Percentiles rank a stretch among this genome's conserved stretches.
Evolutionary conservation across 2,113 vertebrate species (phyloP).

Genomic region (Piprites chloris): DNA sequence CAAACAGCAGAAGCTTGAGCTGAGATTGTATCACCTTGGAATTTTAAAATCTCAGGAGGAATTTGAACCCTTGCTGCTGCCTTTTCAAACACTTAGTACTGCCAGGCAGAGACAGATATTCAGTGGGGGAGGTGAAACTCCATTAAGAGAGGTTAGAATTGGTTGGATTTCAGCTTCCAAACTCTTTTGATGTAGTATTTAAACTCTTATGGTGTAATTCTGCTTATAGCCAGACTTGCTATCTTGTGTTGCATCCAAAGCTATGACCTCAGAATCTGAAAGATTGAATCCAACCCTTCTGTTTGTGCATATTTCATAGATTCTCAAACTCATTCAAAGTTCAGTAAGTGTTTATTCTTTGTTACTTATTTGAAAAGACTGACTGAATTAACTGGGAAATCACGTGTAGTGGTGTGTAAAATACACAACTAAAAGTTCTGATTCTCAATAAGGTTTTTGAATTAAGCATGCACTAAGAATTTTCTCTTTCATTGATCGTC

Average conservation of each 20-base stretch:
- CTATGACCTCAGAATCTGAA: background rate
- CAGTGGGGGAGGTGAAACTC: background rate
- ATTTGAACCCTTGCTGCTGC: conserved; percentile 23
- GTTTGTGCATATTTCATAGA: background rate
- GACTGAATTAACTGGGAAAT: background rate
- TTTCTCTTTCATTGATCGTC: background rate
- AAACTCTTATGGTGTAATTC: background rate
- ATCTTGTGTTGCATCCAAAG: background rate
- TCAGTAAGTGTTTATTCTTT: background rate
- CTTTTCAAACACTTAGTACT: background rate
- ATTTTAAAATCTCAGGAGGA: conserved; percentile 48
- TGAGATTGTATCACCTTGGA: conserved; percentile 7
- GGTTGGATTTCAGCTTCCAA: background rate
- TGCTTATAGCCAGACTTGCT: background rate
- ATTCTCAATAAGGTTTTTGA: background rate
- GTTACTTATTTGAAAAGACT: background rate
- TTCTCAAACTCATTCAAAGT: background rate
- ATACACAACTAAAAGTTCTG: background rate
- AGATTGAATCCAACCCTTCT: background rate
- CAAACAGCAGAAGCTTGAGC: conserved; percentile 2
- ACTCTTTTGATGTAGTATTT: background rate
- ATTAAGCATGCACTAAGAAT: background rate
- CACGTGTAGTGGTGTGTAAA: background rate
- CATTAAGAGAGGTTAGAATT: background rate
- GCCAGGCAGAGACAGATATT: background rate